A percentile compares a stretch with the other conserved stretches of the same genome.
phyloP scores from a whole-genome alignment of 2,113 vertebrate species.

The Ginglymostoma cirratum region DNA sequence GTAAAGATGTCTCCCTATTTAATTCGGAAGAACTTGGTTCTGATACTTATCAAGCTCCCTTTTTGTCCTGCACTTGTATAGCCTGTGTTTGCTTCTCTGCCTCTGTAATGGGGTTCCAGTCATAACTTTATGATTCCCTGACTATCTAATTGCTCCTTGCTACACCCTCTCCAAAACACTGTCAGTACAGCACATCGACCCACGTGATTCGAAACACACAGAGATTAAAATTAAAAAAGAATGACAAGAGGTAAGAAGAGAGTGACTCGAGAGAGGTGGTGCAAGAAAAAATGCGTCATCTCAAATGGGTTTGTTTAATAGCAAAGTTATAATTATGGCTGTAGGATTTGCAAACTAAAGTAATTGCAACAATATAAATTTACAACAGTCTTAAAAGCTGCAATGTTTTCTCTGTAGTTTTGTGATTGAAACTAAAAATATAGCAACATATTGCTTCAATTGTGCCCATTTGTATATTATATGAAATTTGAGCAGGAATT shows the following conservation, averaged over 20 bases:
- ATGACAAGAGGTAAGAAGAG: neutral
- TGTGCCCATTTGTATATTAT: neutral
- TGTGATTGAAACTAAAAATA: neutral
- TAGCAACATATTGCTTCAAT: neutral
- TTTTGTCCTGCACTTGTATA: neutral
- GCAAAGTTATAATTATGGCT: neutral
- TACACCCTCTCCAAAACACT: neutral
- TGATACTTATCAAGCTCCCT: neutral
- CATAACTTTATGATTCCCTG: constrained; percentile 1
- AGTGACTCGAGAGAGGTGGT: neutral
- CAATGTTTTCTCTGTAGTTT: neutral
- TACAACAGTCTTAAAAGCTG: neutral
- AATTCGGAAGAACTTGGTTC: neutral
- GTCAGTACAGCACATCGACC: neutral
- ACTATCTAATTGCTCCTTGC: neutral
- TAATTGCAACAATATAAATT: neutral
- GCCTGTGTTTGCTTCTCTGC: neutral
- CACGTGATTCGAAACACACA: neutral
- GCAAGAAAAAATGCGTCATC: neutral
- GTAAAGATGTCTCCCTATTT: neutral
- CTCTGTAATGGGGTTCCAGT: neutral
- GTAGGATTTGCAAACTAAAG: neutral
- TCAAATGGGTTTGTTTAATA: constrained; percentile 19
- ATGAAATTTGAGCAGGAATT: neutral
- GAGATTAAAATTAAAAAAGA: neutral